Evolutionary conservation across 2,797 vertebrate genomes (phyloP).

Genomic region (Spinibarbus caldwelli): DNA sequence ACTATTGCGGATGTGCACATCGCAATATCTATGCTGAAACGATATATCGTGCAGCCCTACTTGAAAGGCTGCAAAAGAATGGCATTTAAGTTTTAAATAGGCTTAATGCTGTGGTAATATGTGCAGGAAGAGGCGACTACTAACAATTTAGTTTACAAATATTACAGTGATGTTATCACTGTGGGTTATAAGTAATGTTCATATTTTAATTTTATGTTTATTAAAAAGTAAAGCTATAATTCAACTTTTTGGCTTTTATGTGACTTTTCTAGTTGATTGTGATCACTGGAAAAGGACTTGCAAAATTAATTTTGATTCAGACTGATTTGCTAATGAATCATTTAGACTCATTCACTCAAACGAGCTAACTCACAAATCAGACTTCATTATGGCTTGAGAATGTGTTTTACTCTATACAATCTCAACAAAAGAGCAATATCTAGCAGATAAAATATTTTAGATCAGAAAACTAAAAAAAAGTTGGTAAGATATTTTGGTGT

Average conservation of each 20-base stretch:
- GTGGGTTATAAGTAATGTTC: not conserved
- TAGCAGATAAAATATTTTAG: not conserved
- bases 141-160: not conserved
- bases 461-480: not conserved
- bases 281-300: not conserved
- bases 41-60: too few relatives aligned
- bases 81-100: not conserved
- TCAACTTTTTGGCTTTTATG: not conserved
- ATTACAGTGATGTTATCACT: not conserved
- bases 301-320: not conserved
- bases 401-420: not conserved
- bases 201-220: not conserved
- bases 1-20: too few relatives aligned
- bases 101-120: not conserved
- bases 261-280: not conserved
- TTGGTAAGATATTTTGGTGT: not conserved
- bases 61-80: not conserved
- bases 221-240: not conserved
- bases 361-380: not conserved
- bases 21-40: too few relatives aligned
- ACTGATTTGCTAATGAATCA: not conserved
- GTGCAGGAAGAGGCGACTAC: not conserved
- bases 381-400: not conserved
- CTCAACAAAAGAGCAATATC: not conserved
- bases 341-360: not conserved